These are phyloP conservation scores for Argyrosomus japonicus DNA, from an alignment of 2,113 vertebrate species.

Conservation along the genomic window DNA sequence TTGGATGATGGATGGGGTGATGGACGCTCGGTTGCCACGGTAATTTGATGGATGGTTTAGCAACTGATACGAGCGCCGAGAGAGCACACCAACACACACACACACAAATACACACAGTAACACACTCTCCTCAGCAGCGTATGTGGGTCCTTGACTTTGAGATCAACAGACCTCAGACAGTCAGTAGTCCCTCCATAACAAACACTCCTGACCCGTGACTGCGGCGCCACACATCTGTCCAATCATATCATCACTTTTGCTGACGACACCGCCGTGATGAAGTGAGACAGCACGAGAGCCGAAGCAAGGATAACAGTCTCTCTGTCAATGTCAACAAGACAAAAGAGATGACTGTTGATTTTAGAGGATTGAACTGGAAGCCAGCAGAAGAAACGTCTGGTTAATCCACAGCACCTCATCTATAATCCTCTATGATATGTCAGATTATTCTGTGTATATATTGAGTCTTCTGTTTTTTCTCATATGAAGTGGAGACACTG, in stretches of 20 bases:
- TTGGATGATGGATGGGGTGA: conserved; percentile 79
- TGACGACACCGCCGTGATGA: conserved; percentile 23
- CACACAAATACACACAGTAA: background rate
- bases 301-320: conserved; percentile 29
- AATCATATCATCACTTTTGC: conserved; percentile 47
- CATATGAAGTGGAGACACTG: too few relatives aligned
- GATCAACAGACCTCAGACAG: conserved; percentile 57
- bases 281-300: conserved; percentile 21
- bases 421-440: too few relatives aligned
- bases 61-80: conserved; percentile 52
- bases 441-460: too few relatives aligned
- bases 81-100: conserved; percentile 23
- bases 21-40: conserved; percentile 70
- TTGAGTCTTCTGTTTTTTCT: too few relatives aligned
- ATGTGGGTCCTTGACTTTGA: conserved; percentile 64
- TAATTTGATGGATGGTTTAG: conserved; percentile 82
- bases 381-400: background rate
- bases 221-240: conserved; percentile 36
- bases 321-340: conserved; percentile 57
- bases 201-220: conserved; percentile 51
- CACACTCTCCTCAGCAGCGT: background rate
- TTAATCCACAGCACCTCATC: background rate
- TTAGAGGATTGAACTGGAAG: background rate
- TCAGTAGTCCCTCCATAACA: conserved; percentile 25
- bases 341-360: conserved; percentile 37